Conservation (phyloP, 1,140 invertebrate genomes). For the Scaptodrosophila lebanonensis region DNA sequence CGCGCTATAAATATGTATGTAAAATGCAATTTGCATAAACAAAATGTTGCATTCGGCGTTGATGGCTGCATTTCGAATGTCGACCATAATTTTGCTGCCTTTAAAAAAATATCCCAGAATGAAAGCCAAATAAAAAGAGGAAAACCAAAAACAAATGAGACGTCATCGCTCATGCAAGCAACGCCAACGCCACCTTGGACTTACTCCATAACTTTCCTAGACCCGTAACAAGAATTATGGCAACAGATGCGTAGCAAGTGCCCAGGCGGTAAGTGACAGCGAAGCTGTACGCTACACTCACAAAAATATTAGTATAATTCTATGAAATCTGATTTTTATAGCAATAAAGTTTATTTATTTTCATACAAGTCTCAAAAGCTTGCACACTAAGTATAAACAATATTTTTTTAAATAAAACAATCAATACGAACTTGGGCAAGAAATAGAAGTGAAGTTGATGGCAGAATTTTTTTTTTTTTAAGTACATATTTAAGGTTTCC, state of each 20-base stretch:
- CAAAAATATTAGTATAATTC: no score
- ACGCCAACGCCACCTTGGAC: slow-evolving; percentile 32
- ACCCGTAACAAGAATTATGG: slow-evolving; percentile 60
- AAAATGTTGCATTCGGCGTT: slow-evolving; percentile 29
- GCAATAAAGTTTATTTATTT: no score
- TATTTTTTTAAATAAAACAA: no score
- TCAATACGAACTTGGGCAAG: no score
- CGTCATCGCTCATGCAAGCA: slow-evolving; percentile 39
- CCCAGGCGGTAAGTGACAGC: slow-evolving; percentile 10
- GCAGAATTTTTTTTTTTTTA: no score
- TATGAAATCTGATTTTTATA: no score
- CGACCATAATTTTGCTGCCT: slow-evolving; percentile 14
- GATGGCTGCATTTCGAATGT: slow-evolving; percentile 35
- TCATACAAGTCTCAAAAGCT: no score
- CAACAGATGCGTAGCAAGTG: slow-evolving; percentile 57
- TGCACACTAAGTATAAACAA: no score
- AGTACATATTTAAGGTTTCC: no score
- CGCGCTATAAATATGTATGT: slow-evolving; percentile 25
- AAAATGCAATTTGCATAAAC: slow-evolving; percentile 58
- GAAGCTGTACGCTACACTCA: background rate
- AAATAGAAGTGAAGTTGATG: no score
- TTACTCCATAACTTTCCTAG: slow-evolving; percentile 1
- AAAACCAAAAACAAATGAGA: slow-evolving; percentile 60
- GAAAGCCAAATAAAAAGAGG: no score
- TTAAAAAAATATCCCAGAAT: no score